These are phyloP conservation scores for Spicauda simplicius DNA, from an alignment of 2,888 invertebrate species.

Conservation along the genomic window DNA sequence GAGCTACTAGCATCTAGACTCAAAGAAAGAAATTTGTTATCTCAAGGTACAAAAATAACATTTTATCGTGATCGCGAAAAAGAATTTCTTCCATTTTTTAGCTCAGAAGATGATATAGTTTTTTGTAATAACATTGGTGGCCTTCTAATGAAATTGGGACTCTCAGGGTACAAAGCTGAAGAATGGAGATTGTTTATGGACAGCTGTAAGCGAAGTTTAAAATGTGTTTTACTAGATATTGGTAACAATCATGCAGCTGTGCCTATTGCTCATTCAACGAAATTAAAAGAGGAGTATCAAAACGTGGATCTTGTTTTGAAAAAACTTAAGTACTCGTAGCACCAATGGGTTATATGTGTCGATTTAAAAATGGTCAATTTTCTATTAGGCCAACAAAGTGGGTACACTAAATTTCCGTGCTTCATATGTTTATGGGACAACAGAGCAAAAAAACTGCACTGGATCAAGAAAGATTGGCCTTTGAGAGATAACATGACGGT, in stretches of 20 bases:
- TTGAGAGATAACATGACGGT: conserved; percentile 28
- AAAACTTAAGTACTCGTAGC: too few relatives aligned
- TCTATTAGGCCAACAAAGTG: conserved; percentile 37
- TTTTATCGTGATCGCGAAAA: conserved; percentile 27
- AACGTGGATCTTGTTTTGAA: conserved; percentile 21
- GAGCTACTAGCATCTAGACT: too few relatives aligned
- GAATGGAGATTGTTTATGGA: conserved; percentile 32
- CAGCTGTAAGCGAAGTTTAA: conserved; percentile 32
- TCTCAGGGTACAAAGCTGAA: conserved; percentile 16
- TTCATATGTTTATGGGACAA: conserved; percentile 24
- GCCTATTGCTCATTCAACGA: conserved; percentile 33
- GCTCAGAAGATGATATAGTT: conserved; percentile 22
- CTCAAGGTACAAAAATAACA: conserved; percentile 7
- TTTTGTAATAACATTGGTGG: conserved; percentile 30
- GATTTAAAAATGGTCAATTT: conserved; percentile 29
- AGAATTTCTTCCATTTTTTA: conserved; percentile 27
- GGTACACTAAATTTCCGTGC: conserved; percentile 34
- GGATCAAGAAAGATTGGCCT: not conserved
- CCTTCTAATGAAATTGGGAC: conserved; percentile 16
- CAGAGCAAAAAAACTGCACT: not conserved
- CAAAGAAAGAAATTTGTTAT: conserved; percentile 33
- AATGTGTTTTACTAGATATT: conserved; percentile 26
- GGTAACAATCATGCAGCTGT: conserved; percentile 31
- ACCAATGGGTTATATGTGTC: conserved; percentile 1
- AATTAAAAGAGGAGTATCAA: conserved; percentile 32